These are phyloP conservation scores for Sebastes oblongus DNA, from an alignment of 2,797 vertebrate species.

Conservation along the genomic window DNA sequence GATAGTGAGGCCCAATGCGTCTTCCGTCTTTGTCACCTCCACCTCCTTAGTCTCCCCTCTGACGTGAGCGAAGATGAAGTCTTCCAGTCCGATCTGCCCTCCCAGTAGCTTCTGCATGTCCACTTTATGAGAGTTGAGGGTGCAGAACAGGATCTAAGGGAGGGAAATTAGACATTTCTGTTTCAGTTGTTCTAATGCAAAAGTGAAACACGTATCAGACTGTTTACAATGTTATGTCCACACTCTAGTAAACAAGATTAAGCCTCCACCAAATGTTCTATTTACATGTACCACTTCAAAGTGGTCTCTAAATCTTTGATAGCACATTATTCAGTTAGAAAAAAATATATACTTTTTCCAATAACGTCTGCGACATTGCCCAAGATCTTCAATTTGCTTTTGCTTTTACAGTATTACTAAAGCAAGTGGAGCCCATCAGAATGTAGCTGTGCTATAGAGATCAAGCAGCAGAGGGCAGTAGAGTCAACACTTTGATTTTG, in stretches of 20 bases:
- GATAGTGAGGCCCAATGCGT: constrained; percentile 94
- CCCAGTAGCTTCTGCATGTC: constrained; percentile 98
- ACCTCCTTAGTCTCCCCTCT: constrained; percentile 96
- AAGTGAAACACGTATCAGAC: not conserved
- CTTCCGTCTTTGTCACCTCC: constrained; percentile 95
- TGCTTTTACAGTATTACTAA: not conserved
- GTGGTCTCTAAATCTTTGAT: not conserved
- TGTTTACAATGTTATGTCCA: not conserved
- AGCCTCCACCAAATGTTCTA: too few species aligned
- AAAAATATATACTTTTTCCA: not conserved
- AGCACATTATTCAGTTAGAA: not conserved
- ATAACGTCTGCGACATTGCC: not conserved
- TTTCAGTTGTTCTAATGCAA: not conserved
- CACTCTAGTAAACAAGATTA: not conserved
- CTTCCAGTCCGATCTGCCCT: constrained; percentile 96
- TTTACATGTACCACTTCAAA: not conserved
- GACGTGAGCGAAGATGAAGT: constrained; percentile 97
- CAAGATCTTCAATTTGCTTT: not conserved
- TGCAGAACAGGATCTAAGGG: constrained; percentile 95
- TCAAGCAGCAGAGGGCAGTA: constrained; percentile 64
- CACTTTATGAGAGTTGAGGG: constrained; percentile 96
- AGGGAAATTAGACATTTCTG: not conserved
- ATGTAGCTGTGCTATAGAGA: not conserved
- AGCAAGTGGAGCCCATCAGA: not conserved
- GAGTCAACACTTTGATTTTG: not conserved